Conservation (phyloP, 2,888 invertebrate species). For the Stenotaenia linearis region DNA sequence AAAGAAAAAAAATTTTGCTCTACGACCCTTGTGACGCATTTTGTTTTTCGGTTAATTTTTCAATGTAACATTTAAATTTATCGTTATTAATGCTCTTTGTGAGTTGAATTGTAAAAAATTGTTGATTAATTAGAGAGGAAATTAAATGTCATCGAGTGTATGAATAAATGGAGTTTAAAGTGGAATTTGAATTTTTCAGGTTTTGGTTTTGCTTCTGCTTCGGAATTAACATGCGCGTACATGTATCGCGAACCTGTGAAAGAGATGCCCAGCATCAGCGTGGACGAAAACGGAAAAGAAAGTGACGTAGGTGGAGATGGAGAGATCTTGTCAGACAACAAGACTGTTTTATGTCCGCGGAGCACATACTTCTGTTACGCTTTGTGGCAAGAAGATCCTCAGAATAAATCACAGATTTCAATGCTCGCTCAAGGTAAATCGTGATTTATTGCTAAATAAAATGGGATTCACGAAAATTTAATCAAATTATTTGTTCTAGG, state of each 20-base stretch:
- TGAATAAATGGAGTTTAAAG: background rate
- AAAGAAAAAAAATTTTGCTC: background rate
- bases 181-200: background rate
- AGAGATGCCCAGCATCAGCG: conserved; percentile 26
- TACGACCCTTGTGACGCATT: conserved; percentile 3
- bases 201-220: background rate
- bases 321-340: conserved; percentile 34
- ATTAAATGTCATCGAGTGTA: background rate
- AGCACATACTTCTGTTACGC: conserved; percentile 62
- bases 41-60: background rate
- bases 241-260: conserved; percentile 30
- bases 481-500: conserved; percentile 44
- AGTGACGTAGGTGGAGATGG: background rate
- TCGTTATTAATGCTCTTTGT: background rate
- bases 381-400: conserved; percentile 61
- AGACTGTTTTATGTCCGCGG: conserved; percentile 40
- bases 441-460: too few species aligned
- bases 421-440: conserved; percentile 64
- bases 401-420: conserved; percentile 54
- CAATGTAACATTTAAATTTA: background rate
- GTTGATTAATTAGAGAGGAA: background rate
- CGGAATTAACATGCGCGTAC: conserved; percentile 28
- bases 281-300: conserved; percentile 8
- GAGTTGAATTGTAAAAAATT: too few species aligned
- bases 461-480: too few species aligned